These are phyloP conservation scores for Apomyelois bistriatella DNA, from an alignment of 2,888 invertebrate genomes.

Conservation along the genomic window DNA sequence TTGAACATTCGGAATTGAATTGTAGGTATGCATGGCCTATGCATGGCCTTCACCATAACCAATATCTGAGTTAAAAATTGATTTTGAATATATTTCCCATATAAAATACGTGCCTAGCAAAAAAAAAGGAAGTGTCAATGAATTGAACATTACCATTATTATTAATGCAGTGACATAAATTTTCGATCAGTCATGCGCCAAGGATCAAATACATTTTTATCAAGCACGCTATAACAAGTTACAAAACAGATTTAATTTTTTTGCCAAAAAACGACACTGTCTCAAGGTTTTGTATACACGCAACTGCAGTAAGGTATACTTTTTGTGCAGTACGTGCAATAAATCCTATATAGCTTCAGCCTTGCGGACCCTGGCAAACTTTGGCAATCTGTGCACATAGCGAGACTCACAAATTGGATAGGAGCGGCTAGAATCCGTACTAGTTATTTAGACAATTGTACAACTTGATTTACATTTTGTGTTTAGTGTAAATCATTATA, in stretches of 20 bases:
- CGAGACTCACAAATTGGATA: conserved; percentile 20
- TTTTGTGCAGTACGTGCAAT: conserved; percentile 18
- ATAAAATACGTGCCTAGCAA: too few species aligned
- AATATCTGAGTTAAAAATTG: too few species aligned
- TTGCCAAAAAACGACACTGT: background rate
- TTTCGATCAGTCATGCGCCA: too few species aligned
- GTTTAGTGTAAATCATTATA: background rate
- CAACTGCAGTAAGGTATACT: conserved; percentile 12
- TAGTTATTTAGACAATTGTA: conserved; percentile 15
- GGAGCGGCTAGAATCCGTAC: conserved; percentile 14
- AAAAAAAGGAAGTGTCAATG: too few species aligned
- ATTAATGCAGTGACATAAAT: too few species aligned
- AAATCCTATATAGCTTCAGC: background rate
- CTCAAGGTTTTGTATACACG: conserved; percentile 18
- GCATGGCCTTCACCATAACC: too few species aligned
- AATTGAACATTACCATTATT: too few species aligned
- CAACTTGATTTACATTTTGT: conserved; percentile 12
- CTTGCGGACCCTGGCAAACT: conserved; percentile 29
- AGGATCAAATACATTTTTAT: background rate
- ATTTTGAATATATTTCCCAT: too few species aligned
- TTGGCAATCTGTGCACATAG: conserved; percentile 32
- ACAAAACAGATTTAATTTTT: background rate
- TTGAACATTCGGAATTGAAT: too few species aligned
- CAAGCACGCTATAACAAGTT: background rate
- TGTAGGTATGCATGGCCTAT: too few species aligned